phyloP scores from a whole-genome alignment of 2,888 invertebrate genomes.

The Pyrrhosoma nymphula region DNA sequence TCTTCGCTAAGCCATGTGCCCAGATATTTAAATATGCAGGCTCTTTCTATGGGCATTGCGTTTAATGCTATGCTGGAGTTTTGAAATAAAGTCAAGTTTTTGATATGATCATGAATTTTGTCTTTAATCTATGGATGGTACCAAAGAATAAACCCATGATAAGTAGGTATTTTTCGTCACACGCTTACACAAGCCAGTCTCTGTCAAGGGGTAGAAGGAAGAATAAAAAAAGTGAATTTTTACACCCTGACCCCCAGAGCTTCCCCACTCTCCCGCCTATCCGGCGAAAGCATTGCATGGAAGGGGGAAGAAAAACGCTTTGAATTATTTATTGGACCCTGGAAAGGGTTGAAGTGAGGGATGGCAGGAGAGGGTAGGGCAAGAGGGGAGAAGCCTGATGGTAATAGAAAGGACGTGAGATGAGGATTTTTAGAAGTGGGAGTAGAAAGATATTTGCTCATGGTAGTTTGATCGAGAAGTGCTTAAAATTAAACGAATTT shows the following conservation, averaged over 20 bases:
- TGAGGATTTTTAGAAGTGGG: not conserved
- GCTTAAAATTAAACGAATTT: no score
- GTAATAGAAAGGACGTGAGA: no score
- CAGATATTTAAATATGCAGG: no score
- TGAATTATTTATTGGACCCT: conserved; percentile 51
- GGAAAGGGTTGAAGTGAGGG: conserved; percentile 41
- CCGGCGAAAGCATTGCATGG: not conserved
- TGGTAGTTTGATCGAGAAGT: no score
- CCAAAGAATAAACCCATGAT: no score
- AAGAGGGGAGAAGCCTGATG: not conserved
- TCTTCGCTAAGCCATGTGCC: no score
- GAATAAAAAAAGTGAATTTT: not conserved
- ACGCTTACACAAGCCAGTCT: not conserved
- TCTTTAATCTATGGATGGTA: no score
- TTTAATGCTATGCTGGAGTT: no score
- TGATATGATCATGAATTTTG: no score
- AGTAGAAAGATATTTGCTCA: not conserved
- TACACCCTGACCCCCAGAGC: no score
- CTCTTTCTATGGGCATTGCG: no score
- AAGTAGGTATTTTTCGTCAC: not conserved
- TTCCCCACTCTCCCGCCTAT: not conserved
- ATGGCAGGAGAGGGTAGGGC: not conserved
- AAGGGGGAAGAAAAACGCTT: not conserved
- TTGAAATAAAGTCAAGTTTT: no score
- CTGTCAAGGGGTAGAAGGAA: not conserved